Conservation (phyloP, 2,113 vertebrate genomes). For the Scalopus aquaticus region DNA sequence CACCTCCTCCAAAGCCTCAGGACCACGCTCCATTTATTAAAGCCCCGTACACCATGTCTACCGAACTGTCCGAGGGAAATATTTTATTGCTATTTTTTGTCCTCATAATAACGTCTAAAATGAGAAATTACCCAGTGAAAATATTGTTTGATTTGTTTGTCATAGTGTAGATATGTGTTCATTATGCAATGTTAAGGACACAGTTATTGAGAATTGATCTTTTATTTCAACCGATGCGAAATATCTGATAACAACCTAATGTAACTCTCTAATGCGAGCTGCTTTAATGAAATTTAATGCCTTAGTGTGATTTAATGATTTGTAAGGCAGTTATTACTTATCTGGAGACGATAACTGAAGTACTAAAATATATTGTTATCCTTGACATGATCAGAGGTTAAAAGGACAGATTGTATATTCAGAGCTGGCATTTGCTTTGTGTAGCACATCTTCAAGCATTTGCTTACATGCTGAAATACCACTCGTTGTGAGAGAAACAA, state of each 20-base stretch:
- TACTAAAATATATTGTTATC: slow-evolving; percentile 74
- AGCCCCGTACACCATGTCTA: slow-evolving; percentile 52
- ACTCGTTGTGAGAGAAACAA: slow-evolving; percentile 43
- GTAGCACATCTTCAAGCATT: slow-evolving; percentile 48
- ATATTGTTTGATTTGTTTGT: slow-evolving; percentile 72
- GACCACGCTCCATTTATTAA: slow-evolving; percentile 77
- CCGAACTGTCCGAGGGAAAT: slow-evolving; percentile 71
- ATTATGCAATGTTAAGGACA: slow-evolving; percentile 79
- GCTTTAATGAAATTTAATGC: slow-evolving; percentile 80
- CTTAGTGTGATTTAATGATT: slow-evolving; percentile 81
- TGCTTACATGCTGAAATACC: slow-evolving; percentile 63
- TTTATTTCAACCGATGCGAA: slow-evolving; percentile 81
- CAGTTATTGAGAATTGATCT: slow-evolving; percentile 81
- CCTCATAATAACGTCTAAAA: slow-evolving; percentile 74
- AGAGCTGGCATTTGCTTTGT: slow-evolving; percentile 73
- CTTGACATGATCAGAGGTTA: slow-evolving; percentile 70
- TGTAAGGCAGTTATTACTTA: slow-evolving; percentile 76
- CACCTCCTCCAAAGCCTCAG: slow-evolving; percentile 78
- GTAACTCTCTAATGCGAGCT: slow-evolving; percentile 71
- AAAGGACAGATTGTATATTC: slow-evolving; percentile 77
- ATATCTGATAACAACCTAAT: slow-evolving; percentile 66
- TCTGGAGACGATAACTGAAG: slow-evolving; percentile 64
- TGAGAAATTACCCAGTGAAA: slow-evolving; percentile 80
- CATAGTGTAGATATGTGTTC: slow-evolving; percentile 77
- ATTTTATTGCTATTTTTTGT: background rate